Conservation (phyloP, 2,797 vertebrate species). For the Neosilurus mollespiculum region DNA sequence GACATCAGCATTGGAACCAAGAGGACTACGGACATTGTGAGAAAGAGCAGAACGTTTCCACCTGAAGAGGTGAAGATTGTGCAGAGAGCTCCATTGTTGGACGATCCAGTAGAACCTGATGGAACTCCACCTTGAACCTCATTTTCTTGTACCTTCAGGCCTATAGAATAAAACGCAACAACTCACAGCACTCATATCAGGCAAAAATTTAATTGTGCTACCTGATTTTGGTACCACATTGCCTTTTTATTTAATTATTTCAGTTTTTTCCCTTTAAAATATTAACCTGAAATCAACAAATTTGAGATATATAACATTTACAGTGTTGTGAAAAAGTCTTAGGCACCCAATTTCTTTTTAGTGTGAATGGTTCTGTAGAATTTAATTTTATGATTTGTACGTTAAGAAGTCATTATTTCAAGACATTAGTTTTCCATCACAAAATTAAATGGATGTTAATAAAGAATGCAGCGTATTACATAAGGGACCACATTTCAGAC, state of each 20-base stretch:
- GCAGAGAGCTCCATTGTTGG: not conserved
- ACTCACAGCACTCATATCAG: not conserved
- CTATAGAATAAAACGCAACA: not conserved
- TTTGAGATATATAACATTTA: too few species aligned
- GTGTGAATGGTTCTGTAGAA: too few species aligned
- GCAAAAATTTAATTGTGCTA: not conserved
- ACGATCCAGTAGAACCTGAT: not conserved
- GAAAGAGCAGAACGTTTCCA: constrained; percentile 7
- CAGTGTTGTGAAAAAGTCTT: too few species aligned
- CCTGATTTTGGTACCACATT: not conserved
- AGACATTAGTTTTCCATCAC: too few species aligned
- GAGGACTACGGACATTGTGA: not conserved
- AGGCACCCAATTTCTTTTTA: too few species aligned
- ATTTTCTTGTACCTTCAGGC: not conserved
- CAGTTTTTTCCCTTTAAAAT: not conserved
- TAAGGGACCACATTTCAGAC: too few species aligned
- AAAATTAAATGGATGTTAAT: too few species aligned
- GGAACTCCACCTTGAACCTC: not conserved
- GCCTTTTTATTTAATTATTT: not conserved
- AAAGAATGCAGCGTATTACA: too few species aligned
- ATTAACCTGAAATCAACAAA: too few species aligned
- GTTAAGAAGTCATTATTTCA: too few species aligned
- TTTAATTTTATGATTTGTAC: too few species aligned
- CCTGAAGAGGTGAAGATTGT: not conserved
- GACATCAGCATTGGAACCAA: not conserved